Base-by-base conservation (phyloP, 2,888 invertebrate species). In the Cosmia trapezina region DNA sequence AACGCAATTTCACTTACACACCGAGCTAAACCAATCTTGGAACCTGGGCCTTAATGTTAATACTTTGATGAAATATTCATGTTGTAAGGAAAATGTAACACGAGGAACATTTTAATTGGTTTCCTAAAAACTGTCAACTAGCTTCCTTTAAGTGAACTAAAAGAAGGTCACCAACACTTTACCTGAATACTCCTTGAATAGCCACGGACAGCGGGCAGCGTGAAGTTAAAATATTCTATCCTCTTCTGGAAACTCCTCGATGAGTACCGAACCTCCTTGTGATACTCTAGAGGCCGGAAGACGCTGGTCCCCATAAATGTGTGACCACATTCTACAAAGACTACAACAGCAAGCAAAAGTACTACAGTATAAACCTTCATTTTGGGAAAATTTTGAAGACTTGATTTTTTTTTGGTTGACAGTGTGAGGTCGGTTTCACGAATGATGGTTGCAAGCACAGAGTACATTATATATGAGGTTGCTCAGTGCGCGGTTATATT, bases 251-350 rank as follows among this genome's bases (percentile, higher is more conserved):
- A 90, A 0, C 86, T 41, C 28, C 83, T 86, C 0, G 92, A 78
- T 3, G 80, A 64, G 43, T 85, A 92, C 4, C 87, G 75, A 0
- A 77, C 87, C 6, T 86, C 83, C 3, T 84, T 80, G 37, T 93
- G 91, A 49, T 84, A 89, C 0, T 92, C 86, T 53, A 90, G 37
- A 0, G 88, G 88, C 28, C 91, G 86, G 7, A 77, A 51, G 0
- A 94, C 85, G 72, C 81, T 95, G 0, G 92, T 92, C 0, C 95
- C 95, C 57, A 93, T 59, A 59, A 95, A 94, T 0, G 90, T 90
- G 61, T 94, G 92, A 0, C 83, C 82, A 84, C 94, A 91, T 73
- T 94, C 89, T 0, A 90, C 91, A 0, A 89, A 70, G 0, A 90
- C 88, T 0, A 92, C 73, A 0, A 78, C 78, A 0, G 88, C 86